Evolutionary conservation across 2,888 invertebrate species (phyloP).

Genomic region (Cyaniris semiargus): DNA sequence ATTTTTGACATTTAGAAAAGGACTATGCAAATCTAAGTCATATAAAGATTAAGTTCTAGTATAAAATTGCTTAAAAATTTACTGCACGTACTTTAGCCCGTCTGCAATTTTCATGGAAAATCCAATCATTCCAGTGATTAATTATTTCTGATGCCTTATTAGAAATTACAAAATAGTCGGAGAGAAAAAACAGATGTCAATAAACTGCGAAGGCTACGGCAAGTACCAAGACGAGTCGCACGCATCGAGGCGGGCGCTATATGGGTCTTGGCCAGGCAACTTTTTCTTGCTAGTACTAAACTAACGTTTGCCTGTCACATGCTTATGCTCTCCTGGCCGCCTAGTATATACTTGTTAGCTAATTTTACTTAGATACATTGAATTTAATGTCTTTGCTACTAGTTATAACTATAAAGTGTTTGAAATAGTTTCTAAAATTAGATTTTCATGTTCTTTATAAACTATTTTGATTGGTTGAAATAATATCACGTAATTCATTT

Average conservation of each 20-base stretch:
- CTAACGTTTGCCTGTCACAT: conserved; percentile 62
- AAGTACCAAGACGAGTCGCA: conserved; percentile 67
- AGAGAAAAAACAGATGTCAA: conserved; percentile 47
- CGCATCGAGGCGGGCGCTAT: conserved; percentile 59
- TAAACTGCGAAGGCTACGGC: conserved; percentile 47
- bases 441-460: not conserved
- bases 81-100: no score
- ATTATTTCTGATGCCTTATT: conserved; percentile 29
- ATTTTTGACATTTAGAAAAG: not conserved
- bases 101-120: not conserved
- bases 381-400: not conserved
- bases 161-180: conserved; percentile 34
- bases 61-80: no score
- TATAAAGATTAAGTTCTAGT: not conserved
- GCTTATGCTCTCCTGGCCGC: conserved; percentile 60
- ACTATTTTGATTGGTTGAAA: not conserved
- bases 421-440: not conserved
- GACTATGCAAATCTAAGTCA: not conserved
- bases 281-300: conserved; percentile 75
- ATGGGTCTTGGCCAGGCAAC: conserved; percentile 80
- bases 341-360: conserved; percentile 35
- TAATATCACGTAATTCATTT: no score
- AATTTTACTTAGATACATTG: not conserved
- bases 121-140: not conserved
- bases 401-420: not conserved